These are phyloP conservation scores for Pseudomyrmex flavicornis DNA, from an alignment of 1,140 invertebrate genomes.

Conservation along the genomic window DNA sequence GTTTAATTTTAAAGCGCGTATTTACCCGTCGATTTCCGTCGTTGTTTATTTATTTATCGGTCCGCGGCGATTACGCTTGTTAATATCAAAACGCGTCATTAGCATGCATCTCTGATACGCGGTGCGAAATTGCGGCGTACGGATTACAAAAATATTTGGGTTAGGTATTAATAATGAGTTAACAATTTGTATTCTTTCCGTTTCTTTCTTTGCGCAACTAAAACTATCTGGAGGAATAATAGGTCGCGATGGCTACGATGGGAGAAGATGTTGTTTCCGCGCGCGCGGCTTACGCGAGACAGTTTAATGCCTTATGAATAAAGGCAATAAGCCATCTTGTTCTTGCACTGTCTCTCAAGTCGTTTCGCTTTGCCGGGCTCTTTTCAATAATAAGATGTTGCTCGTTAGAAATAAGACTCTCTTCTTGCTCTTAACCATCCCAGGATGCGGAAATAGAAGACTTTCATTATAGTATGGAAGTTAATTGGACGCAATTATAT, in stretches of 20 bases:
- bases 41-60: slow-evolving; percentile 18
- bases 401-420: slow-evolving; percentile 11
- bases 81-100: slow-evolving; percentile 19
- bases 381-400: slow-evolving; percentile 18
- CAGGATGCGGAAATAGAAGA: neutral
- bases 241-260: neutral
- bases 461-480: neutral
- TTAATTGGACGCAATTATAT: slow-evolving; percentile 7
- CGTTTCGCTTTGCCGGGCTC: neutral
- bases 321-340: slow-evolving; percentile 4
- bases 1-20: slow-evolving; percentile 19
- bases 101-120: neutral
- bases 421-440: neutral
- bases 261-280: too few relatives aligned
- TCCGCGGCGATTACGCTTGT: slow-evolving; percentile 1
- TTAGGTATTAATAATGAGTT: neutral
- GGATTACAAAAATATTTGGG: neutral
- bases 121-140: neutral
- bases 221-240: neutral
- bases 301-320: slow-evolving; percentile 39
- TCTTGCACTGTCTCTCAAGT: neutral
- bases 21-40: slow-evolving; percentile 10
- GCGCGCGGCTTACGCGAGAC: neutral
- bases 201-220: neutral
- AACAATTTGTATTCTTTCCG: slow-evolving; percentile 14